These are phyloP conservation scores for Hippasteria phrygiana DNA, from an alignment of 53 echinoderm and acorn worm species.

Conservation along the genomic window DNA sequence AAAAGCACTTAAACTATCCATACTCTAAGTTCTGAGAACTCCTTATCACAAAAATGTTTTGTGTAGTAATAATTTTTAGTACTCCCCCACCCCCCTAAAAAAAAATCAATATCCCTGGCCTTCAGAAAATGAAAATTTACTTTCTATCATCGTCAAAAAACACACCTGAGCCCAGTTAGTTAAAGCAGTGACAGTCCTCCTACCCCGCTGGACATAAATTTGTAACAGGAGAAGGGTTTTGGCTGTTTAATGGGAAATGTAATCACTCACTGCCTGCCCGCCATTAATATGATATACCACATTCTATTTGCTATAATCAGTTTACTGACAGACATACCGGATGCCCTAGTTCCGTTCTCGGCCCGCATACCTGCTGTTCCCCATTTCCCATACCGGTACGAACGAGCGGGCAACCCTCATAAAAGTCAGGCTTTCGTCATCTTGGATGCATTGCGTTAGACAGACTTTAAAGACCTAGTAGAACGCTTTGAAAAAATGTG, in stretches of 20 bases:
- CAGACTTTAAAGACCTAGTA: too few species aligned
- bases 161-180: background rate
- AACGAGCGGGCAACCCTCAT: background rate
- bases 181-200: background rate
- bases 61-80: too few species aligned
- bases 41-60: too few species aligned
- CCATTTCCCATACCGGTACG: background rate
- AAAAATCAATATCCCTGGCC: too few species aligned
- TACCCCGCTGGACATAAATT: slow-evolving; percentile 24
- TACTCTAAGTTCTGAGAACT: too few species aligned
- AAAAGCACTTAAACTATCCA: too few species aligned
- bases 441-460: background rate
- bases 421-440: background rate
- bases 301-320: background rate
- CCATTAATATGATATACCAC: slow-evolving; percentile 37
- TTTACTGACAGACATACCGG: slow-evolving; percentile 16
- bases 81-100: too few species aligned
- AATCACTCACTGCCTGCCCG: slow-evolving; percentile 31
- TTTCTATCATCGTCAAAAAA: background rate
- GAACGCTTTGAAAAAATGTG: too few species aligned
- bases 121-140: too few species aligned
- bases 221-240: slow-evolving; percentile 35
- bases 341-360: slow-evolving; percentile 6
- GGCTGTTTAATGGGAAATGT: slow-evolving; percentile 14
- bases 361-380: background rate